Evolutionary conservation across 2,888 invertebrate species (phyloP), one percentile per base, ranked within the genome.

Genomic region (Macrosoma leucophasiata): DNA sequence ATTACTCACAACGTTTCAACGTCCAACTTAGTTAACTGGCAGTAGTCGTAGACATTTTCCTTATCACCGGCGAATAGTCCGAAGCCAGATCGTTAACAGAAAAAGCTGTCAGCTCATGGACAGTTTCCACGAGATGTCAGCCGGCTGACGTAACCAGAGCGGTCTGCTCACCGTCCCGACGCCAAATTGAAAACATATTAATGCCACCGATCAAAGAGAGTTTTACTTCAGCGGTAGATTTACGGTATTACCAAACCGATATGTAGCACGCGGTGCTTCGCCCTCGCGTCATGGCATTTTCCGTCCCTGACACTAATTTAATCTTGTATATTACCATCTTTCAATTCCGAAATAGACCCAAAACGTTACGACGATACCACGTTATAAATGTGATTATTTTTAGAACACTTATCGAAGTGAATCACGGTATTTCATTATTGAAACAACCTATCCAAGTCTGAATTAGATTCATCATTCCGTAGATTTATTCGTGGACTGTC

Each of bases 161-260:
- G 52, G 74, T 72, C 75, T 75, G 73, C 62, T 50, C 51, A 44
- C 55, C 55, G 67, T 73, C 75, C 59, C 64, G 65, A 62, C 67
- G 69, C 64, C 62, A 67, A 69, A 77, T 77, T 57, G 66, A 71
- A 76, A 74, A 73, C 73, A 71, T 62, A 78, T 81, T 71, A 76
- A 72, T 62, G 56, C 66, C 63, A 45, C 68, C 62, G 78, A 81
- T 82, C 78, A 77, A 78, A 79, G 77, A 60, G 55, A 72, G 62
- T 54, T 70, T 62, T 70, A 60, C 65, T 62, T 59, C 53, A 54
- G 49, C 40, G 45, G 28, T 37, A 35, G 41, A 52, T 54, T 53
- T 46, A 54, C 38, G 42, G 43, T 36, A 25, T 32, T 33, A 29
- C 45, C 33, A 35, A 31, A 37, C 41, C 41, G 39, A 44, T 46